Percentiles rank a stretch among this genome's conserved stretches.
Evolutionary conservation across 2,888 invertebrate species (phyloP).

Genomic region (Meliscaeva auricollis): DNA sequence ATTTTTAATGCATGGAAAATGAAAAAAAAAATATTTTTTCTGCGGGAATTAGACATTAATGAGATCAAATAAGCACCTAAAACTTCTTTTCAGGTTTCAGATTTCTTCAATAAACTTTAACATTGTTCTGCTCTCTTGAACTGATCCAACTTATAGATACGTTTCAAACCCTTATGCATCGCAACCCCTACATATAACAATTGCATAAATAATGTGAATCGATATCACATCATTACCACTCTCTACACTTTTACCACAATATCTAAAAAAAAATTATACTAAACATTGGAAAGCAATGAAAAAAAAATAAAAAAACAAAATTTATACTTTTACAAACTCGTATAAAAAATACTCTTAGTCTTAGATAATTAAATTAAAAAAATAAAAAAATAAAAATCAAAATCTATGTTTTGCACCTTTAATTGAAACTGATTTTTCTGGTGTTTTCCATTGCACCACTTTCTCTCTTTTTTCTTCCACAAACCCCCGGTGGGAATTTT

Average conservation of each 20-base stretch:
- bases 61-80: too few species aligned
- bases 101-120: not conserved
- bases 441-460: slow-evolving; percentile 67
- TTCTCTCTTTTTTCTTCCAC: slow-evolving; percentile 55
- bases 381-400: slow-evolving; percentile 38
- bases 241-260: slow-evolving; percentile 10
- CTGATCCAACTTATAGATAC: not conserved
- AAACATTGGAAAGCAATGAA: not conserved
- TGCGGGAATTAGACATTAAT: too few species aligned
- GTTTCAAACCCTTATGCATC: not conserved
- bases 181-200: slow-evolving; percentile 7
- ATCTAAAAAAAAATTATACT: not conserved
- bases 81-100: too few species aligned
- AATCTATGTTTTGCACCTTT: slow-evolving; percentile 54
- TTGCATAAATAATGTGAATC: slow-evolving; percentile 6
- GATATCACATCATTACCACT: slow-evolving; percentile 9
- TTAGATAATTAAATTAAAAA: slow-evolving; percentile 17
- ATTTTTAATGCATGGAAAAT: too few species aligned
- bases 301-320: slow-evolving; percentile 8
- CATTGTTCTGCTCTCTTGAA: not conserved
- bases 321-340: slow-evolving; percentile 15
- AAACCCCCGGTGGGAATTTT: slow-evolving; percentile 22
- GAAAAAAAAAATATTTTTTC: too few species aligned
- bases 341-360: slow-evolving; percentile 25
- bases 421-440: slow-evolving; percentile 75